Evolutionary conservation across 2,888 invertebrate species (phyloP), one percentile per base, ranked within the genome.

Genomic region (Netelia melanura): DNA sequence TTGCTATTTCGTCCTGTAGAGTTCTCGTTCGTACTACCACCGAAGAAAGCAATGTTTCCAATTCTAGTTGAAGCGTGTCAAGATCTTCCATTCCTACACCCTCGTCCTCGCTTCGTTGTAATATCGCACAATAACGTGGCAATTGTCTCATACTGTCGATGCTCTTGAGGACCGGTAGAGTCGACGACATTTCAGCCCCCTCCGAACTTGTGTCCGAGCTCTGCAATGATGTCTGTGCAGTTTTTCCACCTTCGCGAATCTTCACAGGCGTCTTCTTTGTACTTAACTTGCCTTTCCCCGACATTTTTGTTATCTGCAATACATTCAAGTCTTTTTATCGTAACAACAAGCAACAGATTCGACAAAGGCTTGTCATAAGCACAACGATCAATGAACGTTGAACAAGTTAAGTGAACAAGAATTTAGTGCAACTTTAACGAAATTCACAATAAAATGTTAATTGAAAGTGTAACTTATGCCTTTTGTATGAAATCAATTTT

Each of bases 81-180:
- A 98, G 94, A 92, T 99, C 98, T 89, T 98, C 98, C 95, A 98
- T 97, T 21, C 96, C 97, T 84, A 98, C 96, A 3, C 96, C 96
- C 90, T 98, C 98, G 82, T 97, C 97, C 1, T 96, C 95, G 48
- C 96, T 95, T 78, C 97, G 95, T 11, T 95, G 95, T 70, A 97
- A 94, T 30, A 94, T 91, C 76, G 89, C 89, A 3, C 86, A 89
- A 89, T 97, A 96, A 58, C 96, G 95, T 9, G 97, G 97, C 84
- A 97, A 93, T 84, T 95, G 94, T 71, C 95, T 95, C 52, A 94
- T 94, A 92, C 97, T 97, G 90, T 97, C 97, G 86, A 96, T 95
- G 89, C 95, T 95, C 92, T 96, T 96, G 71, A 97, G 95, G 44
- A 96, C 94, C 5, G 97, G 97, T 89, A 96, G 94, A 62, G 91